phyloP scores from a whole-genome alignment of 2,113 vertebrate genomes.

The Lasiurus borealis region DNA sequence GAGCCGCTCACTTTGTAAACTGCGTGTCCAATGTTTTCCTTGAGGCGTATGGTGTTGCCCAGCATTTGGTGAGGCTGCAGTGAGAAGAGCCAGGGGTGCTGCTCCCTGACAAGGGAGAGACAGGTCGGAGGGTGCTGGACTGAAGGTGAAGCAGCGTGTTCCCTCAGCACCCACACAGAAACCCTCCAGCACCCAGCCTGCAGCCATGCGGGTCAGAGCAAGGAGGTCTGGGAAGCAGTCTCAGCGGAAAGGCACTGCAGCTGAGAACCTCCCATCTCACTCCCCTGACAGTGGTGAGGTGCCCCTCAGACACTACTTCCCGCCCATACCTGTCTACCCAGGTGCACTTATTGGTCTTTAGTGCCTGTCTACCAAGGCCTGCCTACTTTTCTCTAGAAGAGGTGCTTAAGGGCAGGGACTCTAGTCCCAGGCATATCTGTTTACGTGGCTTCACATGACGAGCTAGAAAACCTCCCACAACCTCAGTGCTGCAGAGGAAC shows the following conservation, averaged over 20 bases:
- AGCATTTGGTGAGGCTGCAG: not conserved
- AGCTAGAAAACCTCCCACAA: no score
- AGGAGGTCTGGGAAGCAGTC: not conserved
- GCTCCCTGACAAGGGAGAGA: not conserved
- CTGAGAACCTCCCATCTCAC: not conserved
- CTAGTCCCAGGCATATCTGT: not conserved
- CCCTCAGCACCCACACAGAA: no score
- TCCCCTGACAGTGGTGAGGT: not conserved
- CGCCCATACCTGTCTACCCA: no score
- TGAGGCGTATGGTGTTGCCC: not conserved
- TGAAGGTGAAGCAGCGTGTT: not conserved
- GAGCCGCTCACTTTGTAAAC: conserved; percentile 39
- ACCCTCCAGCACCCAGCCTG: not conserved
- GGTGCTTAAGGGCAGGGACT: not conserved
- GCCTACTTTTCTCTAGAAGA: not conserved
- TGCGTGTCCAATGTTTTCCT: conserved; percentile 52
- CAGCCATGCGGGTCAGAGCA: not conserved
- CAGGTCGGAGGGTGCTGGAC: not conserved
- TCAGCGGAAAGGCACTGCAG: not conserved
- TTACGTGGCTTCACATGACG: not conserved
- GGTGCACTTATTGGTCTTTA: no score
- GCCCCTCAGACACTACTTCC: not conserved
- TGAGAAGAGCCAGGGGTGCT: not conserved
- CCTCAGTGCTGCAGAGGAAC: not conserved
- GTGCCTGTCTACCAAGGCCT: no score